Evolutionary conservation across 2,888 invertebrate genomes (phyloP).

Genomic region (Chymomyza caudatula): DNA sequence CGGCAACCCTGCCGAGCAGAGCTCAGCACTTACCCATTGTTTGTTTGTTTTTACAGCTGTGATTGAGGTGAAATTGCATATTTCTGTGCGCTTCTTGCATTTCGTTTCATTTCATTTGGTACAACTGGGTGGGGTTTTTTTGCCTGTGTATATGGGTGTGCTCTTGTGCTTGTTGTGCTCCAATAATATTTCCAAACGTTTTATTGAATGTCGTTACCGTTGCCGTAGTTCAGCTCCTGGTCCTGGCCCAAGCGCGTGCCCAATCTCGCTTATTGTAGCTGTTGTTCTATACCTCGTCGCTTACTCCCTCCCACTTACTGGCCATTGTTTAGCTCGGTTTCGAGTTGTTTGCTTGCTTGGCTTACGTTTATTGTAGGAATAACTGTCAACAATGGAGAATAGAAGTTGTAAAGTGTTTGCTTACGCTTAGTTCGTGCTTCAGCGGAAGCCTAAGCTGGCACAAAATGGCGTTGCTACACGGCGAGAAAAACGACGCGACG

Average conservation of each 20-base stretch:
- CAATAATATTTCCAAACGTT: conserved; percentile 61
- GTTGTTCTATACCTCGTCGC: background rate
- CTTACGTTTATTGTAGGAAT: conserved; percentile 44
- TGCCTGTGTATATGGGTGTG: conserved; percentile 1
- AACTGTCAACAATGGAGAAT: conserved; percentile 42
- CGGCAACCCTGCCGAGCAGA: background rate
- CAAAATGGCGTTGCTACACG: too few species aligned
- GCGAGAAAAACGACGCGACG: too few species aligned
- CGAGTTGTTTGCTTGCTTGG: conserved; percentile 19
- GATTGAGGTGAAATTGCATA: conserved; percentile 72
- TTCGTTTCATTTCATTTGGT: conserved; percentile 51
- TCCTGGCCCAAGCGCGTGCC: background rate
- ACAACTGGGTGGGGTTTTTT: background rate
- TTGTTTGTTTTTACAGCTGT: conserved; percentile 69
- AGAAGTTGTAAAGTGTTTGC: conserved; percentile 8
- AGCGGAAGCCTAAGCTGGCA: background rate
- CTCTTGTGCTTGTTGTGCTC: conserved; percentile 16
- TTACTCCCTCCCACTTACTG: conserved; percentile 8
- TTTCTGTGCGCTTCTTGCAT: conserved; percentile 61
- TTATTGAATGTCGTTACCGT: conserved; percentile 65
- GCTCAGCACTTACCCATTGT: conserved; percentile 43
- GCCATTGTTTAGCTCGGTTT: conserved; percentile 6
- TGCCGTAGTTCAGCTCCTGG: background rate
- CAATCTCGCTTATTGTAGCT: background rate
- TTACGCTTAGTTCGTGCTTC: conserved; percentile 3